Conservation (phyloP, 1,140 invertebrate genomes). For the Leptopilina boulardi region DNA sequence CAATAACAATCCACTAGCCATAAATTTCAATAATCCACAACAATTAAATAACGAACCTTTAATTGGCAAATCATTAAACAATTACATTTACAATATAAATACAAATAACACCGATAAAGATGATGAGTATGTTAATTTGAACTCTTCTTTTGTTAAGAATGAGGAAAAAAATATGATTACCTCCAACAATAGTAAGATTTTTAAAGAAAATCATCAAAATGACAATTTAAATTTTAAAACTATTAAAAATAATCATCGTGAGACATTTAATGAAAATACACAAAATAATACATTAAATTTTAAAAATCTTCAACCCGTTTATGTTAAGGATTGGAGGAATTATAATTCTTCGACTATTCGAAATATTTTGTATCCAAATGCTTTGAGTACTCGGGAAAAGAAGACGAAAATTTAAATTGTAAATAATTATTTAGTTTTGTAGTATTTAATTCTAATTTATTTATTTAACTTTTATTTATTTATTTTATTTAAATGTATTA, state of each 20-base stretch:
- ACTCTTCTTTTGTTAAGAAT: background rate
- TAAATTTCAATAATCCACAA: constrained; percentile 19
- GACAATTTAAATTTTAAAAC: background rate
- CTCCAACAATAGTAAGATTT: background rate
- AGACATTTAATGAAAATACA: background rate
- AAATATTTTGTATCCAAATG: constrained; percentile 42
- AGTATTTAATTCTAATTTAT: background rate
- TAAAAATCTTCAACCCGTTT: background rate
- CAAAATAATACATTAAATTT: background rate
- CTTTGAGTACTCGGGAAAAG: background rate
- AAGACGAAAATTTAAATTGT: background rate
- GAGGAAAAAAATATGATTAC: background rate
- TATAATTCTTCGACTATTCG: constrained; percentile 43
- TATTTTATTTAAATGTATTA: background rate
- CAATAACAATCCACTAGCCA: constrained; percentile 44
- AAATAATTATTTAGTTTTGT: background rate
- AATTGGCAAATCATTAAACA: background rate
- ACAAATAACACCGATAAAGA: background rate
- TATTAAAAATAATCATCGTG: background rate
- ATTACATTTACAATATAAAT: background rate
- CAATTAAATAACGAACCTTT: background rate
- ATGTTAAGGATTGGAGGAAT: constrained; percentile 38
- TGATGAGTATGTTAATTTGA: no score
- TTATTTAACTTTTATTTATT: background rate
- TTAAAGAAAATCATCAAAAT: background rate